phyloP scores from a whole-genome alignment of 2,797 vertebrate genomes.

The Parotocinclus haroldoi region DNA sequence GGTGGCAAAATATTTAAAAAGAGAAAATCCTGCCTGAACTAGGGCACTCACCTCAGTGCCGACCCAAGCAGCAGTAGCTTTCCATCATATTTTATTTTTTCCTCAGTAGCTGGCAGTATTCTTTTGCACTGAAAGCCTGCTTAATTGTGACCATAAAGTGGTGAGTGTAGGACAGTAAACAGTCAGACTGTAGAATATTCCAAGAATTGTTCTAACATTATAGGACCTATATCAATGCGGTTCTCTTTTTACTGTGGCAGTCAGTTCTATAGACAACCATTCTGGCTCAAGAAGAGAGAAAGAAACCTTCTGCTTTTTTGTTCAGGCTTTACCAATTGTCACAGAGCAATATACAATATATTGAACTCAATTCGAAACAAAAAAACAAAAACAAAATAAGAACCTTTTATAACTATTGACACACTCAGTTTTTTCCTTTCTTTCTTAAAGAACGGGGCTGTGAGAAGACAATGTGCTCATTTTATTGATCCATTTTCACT shows the following conservation, averaged over 20 bases:
- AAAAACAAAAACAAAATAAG: neutral
- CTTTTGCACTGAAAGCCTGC: no score
- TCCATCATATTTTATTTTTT: conserved; percentile 4
- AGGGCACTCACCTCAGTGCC: neutral
- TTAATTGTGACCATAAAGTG: no score
- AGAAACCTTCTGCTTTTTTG: neutral
- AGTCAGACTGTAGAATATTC: neutral
- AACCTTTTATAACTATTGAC: neutral
- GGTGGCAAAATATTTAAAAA: no score
- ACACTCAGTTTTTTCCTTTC: neutral
- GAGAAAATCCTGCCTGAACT: no score
- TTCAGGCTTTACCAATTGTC: neutral
- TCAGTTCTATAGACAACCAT: neutral
- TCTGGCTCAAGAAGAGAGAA: neutral
- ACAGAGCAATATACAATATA: conserved; percentile 1
- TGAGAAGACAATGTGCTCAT: neutral
- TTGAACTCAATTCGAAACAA: neutral
- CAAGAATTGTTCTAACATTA: conserved; percentile 7
- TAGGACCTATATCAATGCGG: conserved; percentile 11
- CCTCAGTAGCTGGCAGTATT: neutral
- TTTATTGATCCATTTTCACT: conserved; percentile 1
- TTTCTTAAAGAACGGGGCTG: no score
- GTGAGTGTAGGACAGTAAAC: no score
- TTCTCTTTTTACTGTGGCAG: conserved; percentile 1
- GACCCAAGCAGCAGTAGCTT: neutral